phyloP scores from a whole-genome alignment of 2,888 invertebrate species.

The Drepanosiphum platanoidis region DNA sequence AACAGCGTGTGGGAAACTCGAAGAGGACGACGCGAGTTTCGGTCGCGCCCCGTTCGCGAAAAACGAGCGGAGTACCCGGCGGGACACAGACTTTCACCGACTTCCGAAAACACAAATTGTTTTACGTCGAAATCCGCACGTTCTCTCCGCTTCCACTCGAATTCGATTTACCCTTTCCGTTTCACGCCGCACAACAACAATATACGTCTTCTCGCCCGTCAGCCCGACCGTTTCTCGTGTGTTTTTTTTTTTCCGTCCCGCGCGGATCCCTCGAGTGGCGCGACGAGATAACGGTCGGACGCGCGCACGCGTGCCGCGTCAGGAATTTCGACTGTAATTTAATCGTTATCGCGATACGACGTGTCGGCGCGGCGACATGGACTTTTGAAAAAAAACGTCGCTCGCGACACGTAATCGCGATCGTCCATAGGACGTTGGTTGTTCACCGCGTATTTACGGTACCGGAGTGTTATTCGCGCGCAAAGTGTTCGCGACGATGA shows the following conservation, averaged over 20 bases:
- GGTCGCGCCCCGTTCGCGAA: background rate
- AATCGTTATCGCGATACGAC: too few relatives aligned
- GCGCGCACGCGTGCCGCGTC: slow-evolving; percentile 17
- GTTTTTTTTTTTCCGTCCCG: background rate
- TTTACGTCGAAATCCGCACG: too few relatives aligned
- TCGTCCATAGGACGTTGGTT: too few relatives aligned
- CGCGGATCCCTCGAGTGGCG: background rate
- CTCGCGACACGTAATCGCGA: too few relatives aligned
- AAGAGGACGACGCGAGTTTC: background rate
- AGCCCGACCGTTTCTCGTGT: too few relatives aligned
- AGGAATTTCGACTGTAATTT: slow-evolving; percentile 7
- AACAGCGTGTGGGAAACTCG: background rate
- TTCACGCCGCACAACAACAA: too few relatives aligned
- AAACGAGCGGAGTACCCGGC: too few relatives aligned
- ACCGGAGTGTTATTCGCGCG: background rate
- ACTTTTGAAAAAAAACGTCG: slow-evolving; percentile 1
- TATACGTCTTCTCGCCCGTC: background rate
- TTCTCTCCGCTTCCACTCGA: too few relatives aligned
- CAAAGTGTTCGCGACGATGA: too few relatives aligned
- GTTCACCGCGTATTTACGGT: too few relatives aligned
- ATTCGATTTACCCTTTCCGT: background rate
- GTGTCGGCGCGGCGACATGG: background rate
- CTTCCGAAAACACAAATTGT: too few relatives aligned
- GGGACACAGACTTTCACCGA: too few relatives aligned
- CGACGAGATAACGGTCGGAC: background rate